A percentile compares a stretch with the other conserved stretches of the same genome.
Evolutionary conservation across 1,140 invertebrate species (phyloP).

Genomic region (Cephus cinctus): DNA sequence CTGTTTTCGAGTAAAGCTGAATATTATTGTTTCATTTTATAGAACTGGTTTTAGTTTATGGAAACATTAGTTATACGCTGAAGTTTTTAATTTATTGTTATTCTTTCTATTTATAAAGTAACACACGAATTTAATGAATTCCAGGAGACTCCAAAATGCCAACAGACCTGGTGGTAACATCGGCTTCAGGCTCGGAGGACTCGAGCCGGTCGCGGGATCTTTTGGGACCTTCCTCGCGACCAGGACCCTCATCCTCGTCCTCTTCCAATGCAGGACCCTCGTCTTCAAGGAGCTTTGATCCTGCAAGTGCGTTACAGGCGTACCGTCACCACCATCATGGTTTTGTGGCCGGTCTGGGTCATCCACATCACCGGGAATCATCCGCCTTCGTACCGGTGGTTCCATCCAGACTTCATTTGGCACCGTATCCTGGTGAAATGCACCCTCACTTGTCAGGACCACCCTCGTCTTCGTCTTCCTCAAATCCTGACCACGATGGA

Average conservation of each 20-base stretch:
- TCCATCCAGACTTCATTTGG: constrained; percentile 70
- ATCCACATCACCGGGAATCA: constrained; percentile 68
- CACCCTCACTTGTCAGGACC: constrained; percentile 54
- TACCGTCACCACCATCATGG: constrained; percentile 66
- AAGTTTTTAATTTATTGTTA: too few species aligned
- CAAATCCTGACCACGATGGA: constrained; percentile 57
- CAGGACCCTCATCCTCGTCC: constrained; percentile 24
- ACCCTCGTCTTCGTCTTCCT: constrained; percentile 53
- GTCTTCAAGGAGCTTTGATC: constrained; percentile 61
- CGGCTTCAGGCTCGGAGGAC: constrained; percentile 43
- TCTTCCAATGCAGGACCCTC: constrained; percentile 51
- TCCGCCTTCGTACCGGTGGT: constrained; percentile 83
- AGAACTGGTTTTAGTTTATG: too few species aligned
- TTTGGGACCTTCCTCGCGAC: constrained; percentile 24
- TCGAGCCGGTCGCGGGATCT: constrained; percentile 26
- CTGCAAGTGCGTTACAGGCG: constrained; percentile 57
- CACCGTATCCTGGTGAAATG: constrained; percentile 67
- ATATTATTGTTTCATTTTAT: too few species aligned
- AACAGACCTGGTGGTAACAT: constrained; percentile 51
- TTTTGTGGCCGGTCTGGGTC: constrained; percentile 48
- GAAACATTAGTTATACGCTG: too few species aligned
- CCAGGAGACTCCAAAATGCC: constrained; percentile 42
- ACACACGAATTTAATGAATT: too few species aligned
- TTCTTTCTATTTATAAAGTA: too few species aligned
- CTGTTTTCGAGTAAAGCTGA: too few species aligned